Evolutionary conservation across 1,140 invertebrate species (phyloP).

Genomic region (Oreohelix idahoensis): DNA sequence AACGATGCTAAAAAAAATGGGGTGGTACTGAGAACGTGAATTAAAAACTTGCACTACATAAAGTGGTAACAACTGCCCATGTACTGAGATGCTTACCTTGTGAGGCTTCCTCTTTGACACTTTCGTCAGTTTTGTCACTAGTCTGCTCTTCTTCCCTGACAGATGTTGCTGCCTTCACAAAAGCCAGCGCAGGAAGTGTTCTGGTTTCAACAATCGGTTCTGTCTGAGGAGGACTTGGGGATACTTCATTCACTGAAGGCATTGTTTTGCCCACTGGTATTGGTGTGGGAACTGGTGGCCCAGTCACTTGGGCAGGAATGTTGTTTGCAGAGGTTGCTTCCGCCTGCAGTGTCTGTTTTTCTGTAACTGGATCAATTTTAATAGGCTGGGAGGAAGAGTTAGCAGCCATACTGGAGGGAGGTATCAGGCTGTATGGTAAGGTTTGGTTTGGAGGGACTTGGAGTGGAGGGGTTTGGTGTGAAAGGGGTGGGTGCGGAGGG

Average conservation of each 20-base stretch:
- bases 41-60: too few species aligned
- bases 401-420: too few species aligned
- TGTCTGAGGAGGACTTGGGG: not conserved
- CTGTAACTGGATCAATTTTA: not conserved
- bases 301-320: constrained; percentile 21
- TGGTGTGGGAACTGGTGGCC: not conserved
- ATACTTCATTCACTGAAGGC: constrained; percentile 6
- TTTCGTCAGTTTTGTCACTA: not conserved
- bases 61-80: too few species aligned
- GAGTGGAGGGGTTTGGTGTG: too few species aligned
- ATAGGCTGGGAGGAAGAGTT: not conserved
- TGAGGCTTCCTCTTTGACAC: not conserved
- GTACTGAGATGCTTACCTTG: not conserved
- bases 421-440: too few species aligned
- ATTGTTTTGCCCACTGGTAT: too few species aligned
- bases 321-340: not conserved
- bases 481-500: not conserved
- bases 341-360: not conserved
- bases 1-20: too few species aligned
- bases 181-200: not conserved
- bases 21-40: too few species aligned
- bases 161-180: not conserved
- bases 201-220: not conserved
- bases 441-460: too few species aligned
- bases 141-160: not conserved